Base-by-base conservation (phyloP, 2,113 vertebrate species). In the Odontophorus gujanensis region DNA sequence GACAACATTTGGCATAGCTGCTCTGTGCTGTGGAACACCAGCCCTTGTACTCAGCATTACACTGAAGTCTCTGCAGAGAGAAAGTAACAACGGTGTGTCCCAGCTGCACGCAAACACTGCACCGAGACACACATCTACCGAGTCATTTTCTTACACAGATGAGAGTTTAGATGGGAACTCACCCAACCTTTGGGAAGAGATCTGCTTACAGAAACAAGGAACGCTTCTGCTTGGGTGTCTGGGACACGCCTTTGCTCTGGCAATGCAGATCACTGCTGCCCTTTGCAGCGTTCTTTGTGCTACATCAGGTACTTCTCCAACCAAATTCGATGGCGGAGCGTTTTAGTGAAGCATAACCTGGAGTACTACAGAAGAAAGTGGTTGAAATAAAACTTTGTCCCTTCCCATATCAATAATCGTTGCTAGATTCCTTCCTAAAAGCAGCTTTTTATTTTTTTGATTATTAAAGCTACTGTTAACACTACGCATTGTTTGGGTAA, bases 201-300 rank as follows among this genome's bases (percentile, higher is more conserved):
- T 26, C 43, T 43, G 7, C 26, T 89, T 87, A 17, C 17, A 18
- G 57, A 76, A 48, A 45, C 38, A 65, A 14, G 6, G n/a, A 79
- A 61, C 3, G 2, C 28, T 68, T 84, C 3, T 13, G 30, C 75
- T 28, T n/a, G 36, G 45, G 18, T 34, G 16, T 8, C 50, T 6
- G 7, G 9, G 26, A 28, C 61, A 57, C 19, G 48, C 40, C 51
- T 74, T 57, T 50, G 34, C 34, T 57, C 18, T 28, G 34, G 16
- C 55, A 66, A 58, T 58, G 25, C 4, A 5, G 53, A 85, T 40
- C 40, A 28, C 36, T 7, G 9, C 61, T 47, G 3, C 4, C 28
- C 18, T 28, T 71, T 30, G 30, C 45, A 18, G 28, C 0, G 13
- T 62, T 57, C 51, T 38, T 51, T 6, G 47, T 0, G 0, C 51